phyloP scores from a whole-genome alignment of 1,140 invertebrate species.

The Drosophila virilis region DNA sequence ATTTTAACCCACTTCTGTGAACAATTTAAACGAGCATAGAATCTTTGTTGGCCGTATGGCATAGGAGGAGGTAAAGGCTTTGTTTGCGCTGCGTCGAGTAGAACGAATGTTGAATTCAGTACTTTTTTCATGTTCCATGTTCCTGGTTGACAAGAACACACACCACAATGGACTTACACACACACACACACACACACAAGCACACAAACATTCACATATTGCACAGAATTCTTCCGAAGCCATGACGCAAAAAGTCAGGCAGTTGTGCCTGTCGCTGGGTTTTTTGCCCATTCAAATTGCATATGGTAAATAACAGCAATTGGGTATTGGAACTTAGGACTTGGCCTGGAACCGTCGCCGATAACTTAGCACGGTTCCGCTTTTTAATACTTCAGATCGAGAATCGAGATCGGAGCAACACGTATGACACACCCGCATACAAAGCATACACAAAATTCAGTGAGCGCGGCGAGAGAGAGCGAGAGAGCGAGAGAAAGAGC shows the following conservation, averaged over 20 bases:
- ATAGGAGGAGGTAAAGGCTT: background rate
- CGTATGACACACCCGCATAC: conserved; percentile 65
- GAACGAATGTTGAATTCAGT: conserved; percentile 25
- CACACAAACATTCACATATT: conserved; percentile 13
- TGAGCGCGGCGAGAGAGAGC: background rate
- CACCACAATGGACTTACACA: conserved; percentile 22
- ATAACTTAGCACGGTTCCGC: conserved; percentile 22
- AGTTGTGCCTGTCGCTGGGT: conserved; percentile 21
- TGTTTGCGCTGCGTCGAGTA: conserved; percentile 7
- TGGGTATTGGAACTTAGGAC: conserved; percentile 33
- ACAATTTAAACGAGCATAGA: no score
- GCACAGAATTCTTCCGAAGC: conserved; percentile 25
- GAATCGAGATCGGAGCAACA: conserved; percentile 17
- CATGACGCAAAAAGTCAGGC: conserved; percentile 29
- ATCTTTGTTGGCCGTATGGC: background rate
- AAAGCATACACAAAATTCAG: background rate
- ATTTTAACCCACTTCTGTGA: background rate
- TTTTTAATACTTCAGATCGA: conserved; percentile 25
- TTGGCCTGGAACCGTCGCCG: conserved; percentile 24
- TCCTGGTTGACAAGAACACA: conserved; percentile 15
- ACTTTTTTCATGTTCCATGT: background rate
- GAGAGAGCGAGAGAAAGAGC: conserved; percentile 10
- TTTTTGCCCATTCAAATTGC: conserved; percentile 41
- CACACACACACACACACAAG: background rate
- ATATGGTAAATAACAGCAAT: conserved; percentile 42